Conservation (phyloP, 2,797 vertebrate genomes). For the Lutjanus campechanus region DNA sequence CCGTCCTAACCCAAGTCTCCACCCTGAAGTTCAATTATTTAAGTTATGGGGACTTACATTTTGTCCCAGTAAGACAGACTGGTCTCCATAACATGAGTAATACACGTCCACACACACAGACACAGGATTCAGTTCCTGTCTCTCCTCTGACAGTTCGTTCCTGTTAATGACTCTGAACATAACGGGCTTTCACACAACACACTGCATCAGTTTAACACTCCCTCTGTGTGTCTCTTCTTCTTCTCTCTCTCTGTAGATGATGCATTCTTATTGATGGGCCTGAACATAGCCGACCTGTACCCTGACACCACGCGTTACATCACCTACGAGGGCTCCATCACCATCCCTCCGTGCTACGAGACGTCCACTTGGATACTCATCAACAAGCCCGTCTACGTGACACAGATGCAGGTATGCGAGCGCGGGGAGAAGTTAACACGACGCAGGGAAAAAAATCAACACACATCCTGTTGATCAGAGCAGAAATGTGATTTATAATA, state of each 20-base stretch:
- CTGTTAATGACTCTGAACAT: conserved; percentile 14
- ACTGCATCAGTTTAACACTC: conserved; percentile 5
- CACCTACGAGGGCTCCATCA: conserved; percentile 97
- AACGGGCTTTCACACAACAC: conserved; percentile 11
- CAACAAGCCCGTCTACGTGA: conserved; percentile 98
- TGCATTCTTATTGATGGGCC: conserved; percentile 94
- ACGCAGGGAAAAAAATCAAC: not conserved
- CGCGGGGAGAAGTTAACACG: not conserved
- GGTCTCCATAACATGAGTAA: no score
- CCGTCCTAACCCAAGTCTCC: no score
- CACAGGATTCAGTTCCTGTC: not conserved
- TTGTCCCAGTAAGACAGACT: no score
- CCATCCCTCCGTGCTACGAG: conserved; percentile 96
- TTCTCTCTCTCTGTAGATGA: conserved; percentile 86
- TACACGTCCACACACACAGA: not conserved
- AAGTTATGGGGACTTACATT: no score
- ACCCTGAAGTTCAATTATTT: no score
- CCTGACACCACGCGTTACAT: conserved; percentile 97
- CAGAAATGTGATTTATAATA: conserved; percentile 29
- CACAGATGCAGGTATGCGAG: conserved; percentile 94
- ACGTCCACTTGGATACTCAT: conserved; percentile 98
- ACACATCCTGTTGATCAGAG: not conserved
- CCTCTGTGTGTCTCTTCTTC: not conserved
- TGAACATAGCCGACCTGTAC: conserved; percentile 95
- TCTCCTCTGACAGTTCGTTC: not conserved